Evolutionary conservation across 2,113 vertebrate genomes (phyloP).

Genomic region (Larimichthys polyactis): DNA sequence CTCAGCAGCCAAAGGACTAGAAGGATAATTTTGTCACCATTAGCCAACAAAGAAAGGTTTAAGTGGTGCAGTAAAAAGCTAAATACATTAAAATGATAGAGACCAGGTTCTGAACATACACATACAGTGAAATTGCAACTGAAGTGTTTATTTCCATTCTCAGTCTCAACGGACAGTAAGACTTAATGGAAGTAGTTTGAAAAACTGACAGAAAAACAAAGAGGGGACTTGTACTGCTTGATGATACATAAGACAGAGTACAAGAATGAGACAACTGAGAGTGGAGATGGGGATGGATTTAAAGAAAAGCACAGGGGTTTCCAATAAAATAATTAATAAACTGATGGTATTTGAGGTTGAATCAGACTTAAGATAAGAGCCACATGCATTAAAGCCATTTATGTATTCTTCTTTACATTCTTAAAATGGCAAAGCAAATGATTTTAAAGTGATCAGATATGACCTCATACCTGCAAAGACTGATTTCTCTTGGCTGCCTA

Average conservation of each 20-base stretch:
- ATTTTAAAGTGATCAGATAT: not conserved
- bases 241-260: not conserved
- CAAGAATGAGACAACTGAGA: not conserved
- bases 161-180: not conserved
- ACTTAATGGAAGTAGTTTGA: no score
- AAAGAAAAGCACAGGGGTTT: not conserved
- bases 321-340: not conserved
- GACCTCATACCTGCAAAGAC: not conserved
- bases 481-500: not conserved
- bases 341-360: not conserved
- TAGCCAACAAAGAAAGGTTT: not conserved
- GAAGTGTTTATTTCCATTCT: not conserved
- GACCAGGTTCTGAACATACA: not conserved
- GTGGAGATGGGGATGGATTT: not conserved
- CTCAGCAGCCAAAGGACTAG: not conserved
- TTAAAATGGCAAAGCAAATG: not conserved
- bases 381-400: not conserved
- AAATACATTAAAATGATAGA: not conserved
- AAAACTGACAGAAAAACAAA: no score
- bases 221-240: not conserved
- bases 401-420: not conserved
- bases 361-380: not conserved
- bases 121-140: not conserved
- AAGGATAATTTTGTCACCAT: not conserved
- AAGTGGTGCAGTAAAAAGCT: not conserved